These are phyloP conservation scores for Brachystomella parvula DNA, from an alignment of 1,140 invertebrate species.

Conservation along the genomic window DNA sequence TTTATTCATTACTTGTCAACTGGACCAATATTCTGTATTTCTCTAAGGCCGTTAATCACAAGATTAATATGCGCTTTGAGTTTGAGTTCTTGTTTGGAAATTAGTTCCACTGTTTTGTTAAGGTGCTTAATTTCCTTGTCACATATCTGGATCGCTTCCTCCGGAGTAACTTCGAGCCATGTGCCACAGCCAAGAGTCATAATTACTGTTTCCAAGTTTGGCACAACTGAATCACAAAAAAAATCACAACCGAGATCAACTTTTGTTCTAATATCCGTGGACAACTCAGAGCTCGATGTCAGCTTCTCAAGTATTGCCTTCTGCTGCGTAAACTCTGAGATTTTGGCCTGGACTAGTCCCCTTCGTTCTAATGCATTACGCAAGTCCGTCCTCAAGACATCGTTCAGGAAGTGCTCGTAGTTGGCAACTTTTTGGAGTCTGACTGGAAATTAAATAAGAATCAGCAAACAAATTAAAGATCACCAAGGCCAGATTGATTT, in stretches of 20 bases:
- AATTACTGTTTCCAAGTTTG: slow-evolving; percentile 18
- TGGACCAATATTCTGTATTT: slow-evolving; percentile 14
- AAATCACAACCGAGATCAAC: slow-evolving; percentile 36
- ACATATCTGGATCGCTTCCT: slow-evolving; percentile 27
- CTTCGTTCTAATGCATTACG: slow-evolving; percentile 17
- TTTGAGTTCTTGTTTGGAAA: slow-evolving; percentile 28
- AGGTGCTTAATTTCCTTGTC: slow-evolving; percentile 22
- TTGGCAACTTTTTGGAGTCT: not conserved
- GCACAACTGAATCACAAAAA: slow-evolving; percentile 27
- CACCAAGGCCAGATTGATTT: too few relatives aligned
- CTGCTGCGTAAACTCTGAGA: slow-evolving; percentile 25
- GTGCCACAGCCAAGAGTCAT: slow-evolving; percentile 33
- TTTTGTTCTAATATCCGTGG: slow-evolving; percentile 11
- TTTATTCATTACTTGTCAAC: not conserved
- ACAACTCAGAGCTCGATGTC: not conserved
- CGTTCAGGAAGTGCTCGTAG: slow-evolving; percentile 33
- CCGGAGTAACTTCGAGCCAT: slow-evolving; percentile 25
- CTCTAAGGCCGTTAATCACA: slow-evolving; percentile 23
- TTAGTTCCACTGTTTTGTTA: slow-evolving; percentile 8
- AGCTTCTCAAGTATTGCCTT: slow-evolving; percentile 22
- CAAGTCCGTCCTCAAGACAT: slow-evolving; percentile 23
- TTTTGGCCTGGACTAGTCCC: slow-evolving; percentile 14
- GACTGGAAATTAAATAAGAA: not conserved
- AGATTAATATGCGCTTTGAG: slow-evolving; percentile 34
- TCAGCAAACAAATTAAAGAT: not conserved